Evolutionary conservation across 2,888 invertebrate species (phyloP), one percentile per base, ranked within the genome.

Genomic region (Siphlonurus alternatus): DNA sequence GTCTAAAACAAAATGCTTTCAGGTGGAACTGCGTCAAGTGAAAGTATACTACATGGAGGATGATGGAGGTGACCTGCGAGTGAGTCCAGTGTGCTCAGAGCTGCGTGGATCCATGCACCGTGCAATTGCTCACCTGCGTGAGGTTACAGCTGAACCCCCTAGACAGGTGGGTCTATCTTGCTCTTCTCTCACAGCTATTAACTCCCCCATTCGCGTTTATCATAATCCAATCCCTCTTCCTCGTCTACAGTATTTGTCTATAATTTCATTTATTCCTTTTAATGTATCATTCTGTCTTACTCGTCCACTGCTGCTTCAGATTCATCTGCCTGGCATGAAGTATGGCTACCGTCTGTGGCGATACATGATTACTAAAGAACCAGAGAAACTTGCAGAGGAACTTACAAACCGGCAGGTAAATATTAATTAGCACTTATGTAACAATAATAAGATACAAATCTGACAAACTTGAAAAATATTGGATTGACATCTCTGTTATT

Each of bases 31-130:
- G 2, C 83, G 82, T 75, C 78, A 83, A 64, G 70, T 96, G 22
- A 84, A 82, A 64, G 79, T 88, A 68, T 93, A 83, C 74, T 95
- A 89, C 75, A 84, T 91, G 74, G 83, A 86, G 69, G 82, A 83
- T 38, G 78, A 79, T 70, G 86, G 87, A 0, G 83, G 86, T 3
- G 90, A 91, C 73, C 74, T 85, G 1, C 77, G 87, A 63, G 80
- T 87, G 23, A 90, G 88, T 72, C 83, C 85, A 25, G 80, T 94
- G 2, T 81, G 83, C 67, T 71, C 74, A 0, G 88, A 91, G 62
- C 80, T 89, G 65, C 81, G 83, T 70, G 74, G 77, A 1, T 78
- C 82, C 1, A 83, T 90, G 78, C 76, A 74, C 59, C 84, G 80
- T 70, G 76, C 75, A 18, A 75, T 79, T 0, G 69, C 71, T 15